Base-by-base conservation (phyloP, 1,140 invertebrate species). In the Leptinotarsa lineolata region DNA sequence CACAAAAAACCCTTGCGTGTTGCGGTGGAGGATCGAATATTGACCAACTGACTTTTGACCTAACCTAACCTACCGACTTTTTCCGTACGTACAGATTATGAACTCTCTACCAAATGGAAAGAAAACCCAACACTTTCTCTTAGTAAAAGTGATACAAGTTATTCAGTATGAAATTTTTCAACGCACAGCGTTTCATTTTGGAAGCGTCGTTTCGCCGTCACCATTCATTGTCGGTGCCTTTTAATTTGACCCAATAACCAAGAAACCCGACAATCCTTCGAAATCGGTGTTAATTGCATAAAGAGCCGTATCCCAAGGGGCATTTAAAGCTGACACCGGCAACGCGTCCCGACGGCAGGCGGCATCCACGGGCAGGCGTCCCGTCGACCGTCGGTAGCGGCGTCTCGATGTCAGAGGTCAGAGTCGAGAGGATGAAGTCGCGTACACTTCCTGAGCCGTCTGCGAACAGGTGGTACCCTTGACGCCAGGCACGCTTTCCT, bases 381-480 rank as follows among this genome's bases (percentile, higher is more conserved):
- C 60, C 69, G 73, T 65, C 66, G 68, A 54, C 60, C 45, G 66
- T 44, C 46, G 66, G 71, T 48, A 30, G 65, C 18, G 54, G 65
- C 18, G 73, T 65, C 30, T 39, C 61, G 72, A 59, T 54, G 45
- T 58, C 72, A 54, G 15, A 54, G 48, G 48, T 54, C 44, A 30
- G 24, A 46, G 18, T 64, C 16, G 61, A 45, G 61, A 65, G 69
- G 30, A 61, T 24, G 39, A 71, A 71, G 24, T 71, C 45, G 46
- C 61, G 72, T 59, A 64, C 15, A 64, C 63, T 24, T 64, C 63
- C 48, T 39, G 48, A 20, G 58, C 20, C 70, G 70, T 21, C 61
- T 21, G 48, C 39, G 70, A 72, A 72, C 70, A 72, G 70, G 70
- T 72, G 70, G 70, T 65, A 60, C 70, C 44, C 70, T 65, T 65